phyloP scores from a whole-genome alignment of 2,113 vertebrate species.

The Melanerpes aurifrons region DNA sequence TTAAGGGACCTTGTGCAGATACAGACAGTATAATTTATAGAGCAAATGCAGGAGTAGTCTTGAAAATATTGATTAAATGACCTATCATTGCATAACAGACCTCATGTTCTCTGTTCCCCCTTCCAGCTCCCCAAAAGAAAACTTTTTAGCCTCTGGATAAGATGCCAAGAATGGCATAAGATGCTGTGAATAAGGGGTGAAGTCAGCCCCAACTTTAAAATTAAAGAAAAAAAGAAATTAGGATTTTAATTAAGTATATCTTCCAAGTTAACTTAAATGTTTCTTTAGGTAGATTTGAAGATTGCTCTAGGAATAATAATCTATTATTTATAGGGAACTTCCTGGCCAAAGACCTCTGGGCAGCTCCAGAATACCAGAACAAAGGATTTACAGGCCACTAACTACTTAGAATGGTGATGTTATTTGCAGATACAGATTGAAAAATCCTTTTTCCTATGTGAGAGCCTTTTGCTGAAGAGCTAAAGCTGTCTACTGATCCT shows the following conservation, averaged over 20 bases:
- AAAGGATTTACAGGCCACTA: constrained; percentile 14
- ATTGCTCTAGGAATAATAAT: constrained; percentile 44
- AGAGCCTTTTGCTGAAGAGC: constrained; percentile 3
- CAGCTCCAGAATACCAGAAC: constrained; percentile 1
- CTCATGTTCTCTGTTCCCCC: not conserved
- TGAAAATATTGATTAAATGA: constrained; percentile 39
- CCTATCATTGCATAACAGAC: not conserved
- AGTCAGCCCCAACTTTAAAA: not conserved
- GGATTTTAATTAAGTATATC: not conserved
- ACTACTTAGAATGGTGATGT: not conserved
- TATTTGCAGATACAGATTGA: constrained; percentile 31
- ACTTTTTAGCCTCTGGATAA: not conserved
- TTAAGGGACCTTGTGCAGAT: constrained; percentile 10
- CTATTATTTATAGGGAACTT: constrained; percentile 16
- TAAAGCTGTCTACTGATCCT: not conserved
- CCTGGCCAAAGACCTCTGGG: not conserved
- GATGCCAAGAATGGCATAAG: not conserved
- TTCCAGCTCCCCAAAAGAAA: not conserved
- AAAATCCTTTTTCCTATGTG: constrained; percentile 11
- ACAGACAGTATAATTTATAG: not conserved
- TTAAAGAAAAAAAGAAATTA: not conserved
- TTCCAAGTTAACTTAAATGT: constrained; percentile 8
- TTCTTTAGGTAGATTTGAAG: constrained; percentile 52
- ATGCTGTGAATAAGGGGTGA: not conserved
- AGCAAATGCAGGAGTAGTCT: constrained; percentile 5